Evolutionary conservation across 2,797 vertebrate genomes (phyloP).

Genomic region (Peromyscus attwateri): DNA sequence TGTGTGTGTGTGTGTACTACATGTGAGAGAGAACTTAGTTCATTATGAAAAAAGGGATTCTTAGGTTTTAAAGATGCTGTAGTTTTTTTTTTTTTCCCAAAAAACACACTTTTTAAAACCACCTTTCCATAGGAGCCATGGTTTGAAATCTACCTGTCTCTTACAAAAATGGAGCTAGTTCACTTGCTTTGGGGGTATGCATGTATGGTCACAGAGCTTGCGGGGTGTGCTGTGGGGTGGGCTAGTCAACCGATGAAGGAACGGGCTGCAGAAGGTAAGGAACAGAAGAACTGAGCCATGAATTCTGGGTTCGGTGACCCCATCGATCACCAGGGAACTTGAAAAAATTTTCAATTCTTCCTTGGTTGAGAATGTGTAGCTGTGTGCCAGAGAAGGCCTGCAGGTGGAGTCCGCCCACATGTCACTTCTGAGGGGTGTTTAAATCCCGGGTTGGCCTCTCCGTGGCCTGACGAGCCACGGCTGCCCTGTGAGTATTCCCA

Average conservation of each 20-base stretch:
- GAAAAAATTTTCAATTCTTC: not conserved
- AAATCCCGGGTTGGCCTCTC: conserved; percentile 22
- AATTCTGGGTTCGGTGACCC: not conserved
- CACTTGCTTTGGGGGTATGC: not conserved
- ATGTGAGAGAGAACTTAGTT: not conserved
- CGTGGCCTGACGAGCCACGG: not conserved
- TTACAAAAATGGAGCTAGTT: conserved; percentile 45
- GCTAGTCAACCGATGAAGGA: not conserved
- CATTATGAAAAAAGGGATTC: not conserved
- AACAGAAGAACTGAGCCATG: rapidly evolving
- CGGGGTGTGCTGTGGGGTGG: too few species aligned
- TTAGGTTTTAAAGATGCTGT: not conserved
- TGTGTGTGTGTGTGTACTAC: not conserved
- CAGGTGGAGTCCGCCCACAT: rapidly evolving
- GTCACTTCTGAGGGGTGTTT: conserved; percentile 44
- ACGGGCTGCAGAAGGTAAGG: not conserved
- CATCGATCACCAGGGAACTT: not conserved
- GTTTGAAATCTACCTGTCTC: not conserved
- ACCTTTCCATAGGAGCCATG: not conserved
- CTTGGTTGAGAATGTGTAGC: not conserved
- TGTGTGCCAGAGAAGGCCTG: not conserved
- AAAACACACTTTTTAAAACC: not conserved
- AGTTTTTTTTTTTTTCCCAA: not conserved
- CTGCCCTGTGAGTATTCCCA: not conserved
- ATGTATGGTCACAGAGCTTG: not conserved